phyloP scores from a whole-genome alignment of 2,888 invertebrate species.

The Ditula angustiorana region DNA sequence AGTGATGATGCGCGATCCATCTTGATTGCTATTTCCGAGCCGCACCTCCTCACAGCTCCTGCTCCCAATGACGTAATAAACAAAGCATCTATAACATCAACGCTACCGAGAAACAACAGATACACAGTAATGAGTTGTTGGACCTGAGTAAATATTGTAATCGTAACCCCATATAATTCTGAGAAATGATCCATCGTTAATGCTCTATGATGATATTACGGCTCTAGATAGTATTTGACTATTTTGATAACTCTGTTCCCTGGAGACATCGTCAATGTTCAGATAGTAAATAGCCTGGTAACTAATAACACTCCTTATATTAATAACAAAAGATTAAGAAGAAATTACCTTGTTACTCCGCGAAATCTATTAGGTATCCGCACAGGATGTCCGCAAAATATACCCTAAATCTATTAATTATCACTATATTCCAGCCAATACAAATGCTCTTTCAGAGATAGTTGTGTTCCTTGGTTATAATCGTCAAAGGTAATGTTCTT shows the following conservation, averaged over 20 bases:
- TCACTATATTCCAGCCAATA: neutral
- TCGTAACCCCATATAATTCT: constrained; percentile 12
- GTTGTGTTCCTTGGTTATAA: too few species aligned
- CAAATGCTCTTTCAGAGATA: neutral
- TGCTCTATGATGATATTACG: neutral
- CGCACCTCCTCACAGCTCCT: constrained; percentile 48
- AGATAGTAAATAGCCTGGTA: too few species aligned
- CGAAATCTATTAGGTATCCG: too few species aligned
- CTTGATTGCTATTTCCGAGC: constrained; percentile 63
- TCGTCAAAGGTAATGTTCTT: neutral
- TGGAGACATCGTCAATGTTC: neutral
- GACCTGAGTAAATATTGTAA: constrained; percentile 23
- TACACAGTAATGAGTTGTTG: constrained; percentile 22
- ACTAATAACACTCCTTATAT: too few species aligned
- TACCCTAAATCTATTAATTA: too few species aligned
- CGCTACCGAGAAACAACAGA: constrained; percentile 30
- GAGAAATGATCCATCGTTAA: constrained; percentile 3
- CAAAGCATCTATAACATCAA: constrained; percentile 36
- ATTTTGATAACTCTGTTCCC: neutral
- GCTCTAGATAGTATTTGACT: constrained; percentile 4
- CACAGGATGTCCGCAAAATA: too few species aligned
- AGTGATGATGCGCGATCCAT: constrained; percentile 44
- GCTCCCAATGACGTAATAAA: constrained; percentile 54
- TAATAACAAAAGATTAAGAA: too few species aligned
- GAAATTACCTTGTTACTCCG: too few species aligned